Evolutionary conservation across 2,113 vertebrate species (phyloP), one percentile per base, ranked within the genome.

Genomic region (Malaclemys terrapin): DNA sequence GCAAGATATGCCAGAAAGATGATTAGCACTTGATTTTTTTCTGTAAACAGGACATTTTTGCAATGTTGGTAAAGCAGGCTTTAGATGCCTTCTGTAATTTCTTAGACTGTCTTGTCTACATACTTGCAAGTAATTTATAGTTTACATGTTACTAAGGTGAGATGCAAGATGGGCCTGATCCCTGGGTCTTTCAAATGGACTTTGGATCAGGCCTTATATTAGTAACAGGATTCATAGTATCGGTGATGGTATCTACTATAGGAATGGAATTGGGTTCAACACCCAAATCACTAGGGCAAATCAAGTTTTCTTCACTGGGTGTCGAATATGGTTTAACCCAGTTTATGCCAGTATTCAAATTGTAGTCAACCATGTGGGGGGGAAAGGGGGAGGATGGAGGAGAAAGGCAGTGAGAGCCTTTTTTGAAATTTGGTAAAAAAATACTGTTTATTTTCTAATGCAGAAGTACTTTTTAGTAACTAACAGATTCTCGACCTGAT

Each of bases 1-100:
- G 10, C 47, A 78, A 78, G 82, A 91, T 31, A 93, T n/a, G 59
- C 16, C 59, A 56, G 53, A 53, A 91, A 69, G 50, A 47, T 49
- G 8, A 62, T 85, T 75, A 85, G 25, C 35, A 35, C 42, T 65
- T 79, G n/a, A 45, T 38, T 81, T 81, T 82, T 24, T 49, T 10
- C 49, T 31, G 57, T 49, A 31, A 54, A 25, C 80, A 56, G 3
- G 22, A 16, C n/a, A 42, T 82, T 38, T 56, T 8, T 53, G 20
- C 3, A 54, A 27, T 14, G 13, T 42, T 42, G 53, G 31, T 42
- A 42, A 82, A 42, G 35, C 80, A 82, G 24, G 22, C 53, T 56
- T 82, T 56, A 38, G 52, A 81, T 27, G 13, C 7, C 24, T 53
- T 82, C 79, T 42, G 35, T 82, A n/a, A 38, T 54, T 27, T 42